phyloP scores from a whole-genome alignment of 2,113 vertebrate genomes.

The Silurus meridionalis region DNA sequence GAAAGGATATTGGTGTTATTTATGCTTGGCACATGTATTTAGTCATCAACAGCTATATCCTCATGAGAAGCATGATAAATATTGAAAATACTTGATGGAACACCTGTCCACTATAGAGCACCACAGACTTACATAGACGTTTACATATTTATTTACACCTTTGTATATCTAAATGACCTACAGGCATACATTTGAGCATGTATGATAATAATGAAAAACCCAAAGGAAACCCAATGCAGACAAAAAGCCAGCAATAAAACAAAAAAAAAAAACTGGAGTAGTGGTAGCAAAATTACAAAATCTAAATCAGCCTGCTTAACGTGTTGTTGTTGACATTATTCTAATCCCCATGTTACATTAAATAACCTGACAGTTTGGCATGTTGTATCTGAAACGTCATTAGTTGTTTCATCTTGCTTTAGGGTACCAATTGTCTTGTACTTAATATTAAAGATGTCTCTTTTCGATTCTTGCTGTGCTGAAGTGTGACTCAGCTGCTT shows the following conservation, averaged over 20 bases:
- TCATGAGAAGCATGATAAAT: too few relatives aligned
- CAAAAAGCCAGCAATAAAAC: neutral
- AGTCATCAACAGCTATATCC: neutral
- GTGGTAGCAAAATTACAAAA: neutral
- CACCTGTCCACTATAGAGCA: neutral
- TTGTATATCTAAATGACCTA: neutral
- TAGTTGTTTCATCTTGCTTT: neutral
- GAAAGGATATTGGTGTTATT: neutral
- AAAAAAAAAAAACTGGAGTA: neutral
- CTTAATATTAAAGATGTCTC: slow-evolving; percentile 7
- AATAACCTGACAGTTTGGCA: neutral
- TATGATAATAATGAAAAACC: too few relatives aligned
- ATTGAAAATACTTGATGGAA: neutral
- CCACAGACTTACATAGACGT: neutral
- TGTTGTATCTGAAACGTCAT: neutral
- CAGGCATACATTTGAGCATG: neutral
- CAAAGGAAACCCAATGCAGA: neutral
- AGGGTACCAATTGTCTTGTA: neutral
- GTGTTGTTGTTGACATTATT: neutral
- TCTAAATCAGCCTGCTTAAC: neutral
- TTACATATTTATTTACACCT: neutral
- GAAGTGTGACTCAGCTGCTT: neutral
- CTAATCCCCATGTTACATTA: neutral
- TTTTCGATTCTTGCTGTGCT: neutral
- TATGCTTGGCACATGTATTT: neutral